These are phyloP conservation scores for Serranus cabrilla DNA, from an alignment of 2,797 vertebrate genomes.

Conservation along the genomic window DNA sequence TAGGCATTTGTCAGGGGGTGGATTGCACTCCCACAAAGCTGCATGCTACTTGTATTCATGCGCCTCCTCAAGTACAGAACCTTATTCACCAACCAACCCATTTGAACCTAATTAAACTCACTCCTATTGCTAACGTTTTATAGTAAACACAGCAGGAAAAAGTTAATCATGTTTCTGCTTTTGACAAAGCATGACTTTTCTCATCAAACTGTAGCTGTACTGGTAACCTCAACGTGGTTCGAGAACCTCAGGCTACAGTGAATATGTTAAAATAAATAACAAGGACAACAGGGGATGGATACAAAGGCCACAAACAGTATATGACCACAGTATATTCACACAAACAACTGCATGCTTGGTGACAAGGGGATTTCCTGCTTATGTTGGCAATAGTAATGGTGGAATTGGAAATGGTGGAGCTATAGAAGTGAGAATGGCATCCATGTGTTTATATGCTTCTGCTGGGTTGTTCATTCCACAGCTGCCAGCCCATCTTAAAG, in stretches of 20 bases:
- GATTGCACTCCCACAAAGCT: slow-evolving; percentile 42
- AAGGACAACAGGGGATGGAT: background rate
- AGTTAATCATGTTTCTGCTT: background rate
- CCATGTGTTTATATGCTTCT: background rate
- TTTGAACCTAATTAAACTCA: slow-evolving; percentile 8
- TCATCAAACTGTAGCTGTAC: background rate
- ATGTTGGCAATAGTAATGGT: background rate
- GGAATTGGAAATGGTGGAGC: background rate
- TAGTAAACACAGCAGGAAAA: background rate
- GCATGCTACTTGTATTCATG: slow-evolving; percentile 42
- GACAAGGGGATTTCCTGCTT: background rate
- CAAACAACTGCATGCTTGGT: background rate
- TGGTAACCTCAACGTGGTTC: background rate
- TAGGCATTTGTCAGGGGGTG: slow-evolving; percentile 38
- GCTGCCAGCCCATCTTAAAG: background rate
- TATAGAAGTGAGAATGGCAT: background rate
- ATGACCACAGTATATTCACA: background rate
- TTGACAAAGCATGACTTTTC: background rate
- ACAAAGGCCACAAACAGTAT: no score
- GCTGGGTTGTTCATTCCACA: background rate
- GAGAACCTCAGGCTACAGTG: background rate
- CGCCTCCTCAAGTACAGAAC: slow-evolving; percentile 27
- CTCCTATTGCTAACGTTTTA: background rate
- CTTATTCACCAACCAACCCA: slow-evolving; percentile 7
- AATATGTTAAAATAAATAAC: background rate